Conservation (phyloP, 2,797 vertebrate genomes). For the Pampus argenteus region DNA sequence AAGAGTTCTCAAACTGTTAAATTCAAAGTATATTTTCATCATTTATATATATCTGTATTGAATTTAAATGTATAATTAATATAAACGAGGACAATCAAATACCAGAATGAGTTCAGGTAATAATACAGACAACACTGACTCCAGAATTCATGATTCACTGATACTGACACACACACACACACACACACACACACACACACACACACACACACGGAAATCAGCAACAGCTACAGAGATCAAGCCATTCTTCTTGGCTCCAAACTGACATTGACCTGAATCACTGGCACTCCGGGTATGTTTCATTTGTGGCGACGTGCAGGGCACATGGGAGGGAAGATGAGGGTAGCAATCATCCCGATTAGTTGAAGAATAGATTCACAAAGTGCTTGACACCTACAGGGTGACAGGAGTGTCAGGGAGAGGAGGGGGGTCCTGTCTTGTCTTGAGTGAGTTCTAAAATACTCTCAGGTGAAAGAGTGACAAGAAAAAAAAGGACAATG, state of each 20-base stretch:
- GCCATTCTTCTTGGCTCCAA: slow-evolving; percentile 33
- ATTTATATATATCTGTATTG: too few species aligned
- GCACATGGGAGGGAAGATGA: slow-evolving; percentile 13
- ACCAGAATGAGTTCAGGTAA: too few species aligned
- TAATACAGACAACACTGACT: neutral
- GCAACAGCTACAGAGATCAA: slow-evolving; percentile 15
- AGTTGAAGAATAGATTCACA: slow-evolving; percentile 48
- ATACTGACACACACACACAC: neutral
- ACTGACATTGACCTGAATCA: slow-evolving; percentile 53
- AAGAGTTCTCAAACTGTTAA: too few species aligned
- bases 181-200: neutral
- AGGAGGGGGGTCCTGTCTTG: slow-evolving; percentile 22
- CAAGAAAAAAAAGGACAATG: neutral
- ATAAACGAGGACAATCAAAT: too few species aligned
- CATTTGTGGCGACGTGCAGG: slow-evolving; percentile 1
- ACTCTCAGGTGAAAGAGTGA: slow-evolving; percentile 7
- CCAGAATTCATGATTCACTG: slow-evolving; percentile 3
- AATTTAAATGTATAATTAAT: too few species aligned
- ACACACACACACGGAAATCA: neutral
- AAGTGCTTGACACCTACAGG: slow-evolving; percentile 53
- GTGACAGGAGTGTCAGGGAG: slow-evolving; percentile 29
- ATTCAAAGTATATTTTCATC: too few species aligned
- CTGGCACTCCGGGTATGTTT: slow-evolving; percentile 8
- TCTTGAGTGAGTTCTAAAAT: slow-evolving; percentile 27
- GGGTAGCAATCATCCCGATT: slow-evolving; percentile 59